Conservation (phyloP, 2,888 invertebrate species). For the Hermaeophaga mercurialis region DNA sequence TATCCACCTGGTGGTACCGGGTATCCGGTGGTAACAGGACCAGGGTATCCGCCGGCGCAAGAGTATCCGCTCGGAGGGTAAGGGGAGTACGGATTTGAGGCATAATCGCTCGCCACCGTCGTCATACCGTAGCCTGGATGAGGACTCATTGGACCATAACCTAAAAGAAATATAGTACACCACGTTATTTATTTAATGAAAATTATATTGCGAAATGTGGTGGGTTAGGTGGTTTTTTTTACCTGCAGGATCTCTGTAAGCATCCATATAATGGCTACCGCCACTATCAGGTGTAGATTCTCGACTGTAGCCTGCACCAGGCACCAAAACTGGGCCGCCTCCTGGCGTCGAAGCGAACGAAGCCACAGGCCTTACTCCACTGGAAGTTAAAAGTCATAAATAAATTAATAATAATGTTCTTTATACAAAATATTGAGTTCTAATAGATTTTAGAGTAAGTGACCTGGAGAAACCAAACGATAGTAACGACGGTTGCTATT, state of each 20-base stretch:
- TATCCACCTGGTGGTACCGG: conserved; percentile 67
- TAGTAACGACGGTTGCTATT: too few relatives aligned
- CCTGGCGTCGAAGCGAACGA: conserved; percentile 42
- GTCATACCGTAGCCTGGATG: conserved; percentile 83
- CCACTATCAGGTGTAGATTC: conserved; percentile 90
- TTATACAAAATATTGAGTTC: too few relatives aligned
- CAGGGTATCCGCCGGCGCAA: conserved; percentile 53
- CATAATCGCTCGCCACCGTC: conserved; percentile 80
- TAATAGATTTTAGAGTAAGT: too few relatives aligned
- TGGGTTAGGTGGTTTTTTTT: not conserved
- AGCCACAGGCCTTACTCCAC: conserved; percentile 63
- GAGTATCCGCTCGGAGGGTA: conserved; percentile 62
- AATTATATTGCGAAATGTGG: not conserved
- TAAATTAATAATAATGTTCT: too few relatives aligned
- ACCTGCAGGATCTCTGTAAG: conserved; percentile 86
- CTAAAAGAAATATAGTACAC: conserved; percentile 59
- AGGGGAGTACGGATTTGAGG: conserved; percentile 64
- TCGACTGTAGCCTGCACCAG: conserved; percentile 76
- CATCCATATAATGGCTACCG: conserved; percentile 87
- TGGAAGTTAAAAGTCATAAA: conserved; percentile 58
- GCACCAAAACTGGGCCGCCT: conserved; percentile 52
- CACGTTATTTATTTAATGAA: too few relatives aligned
- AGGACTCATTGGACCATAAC: conserved; percentile 83
- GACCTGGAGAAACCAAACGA: too few relatives aligned
- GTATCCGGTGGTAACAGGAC: conserved; percentile 64